phyloP scores from a whole-genome alignment of 2,113 vertebrate species.

The Cervus canadensis region DNA sequence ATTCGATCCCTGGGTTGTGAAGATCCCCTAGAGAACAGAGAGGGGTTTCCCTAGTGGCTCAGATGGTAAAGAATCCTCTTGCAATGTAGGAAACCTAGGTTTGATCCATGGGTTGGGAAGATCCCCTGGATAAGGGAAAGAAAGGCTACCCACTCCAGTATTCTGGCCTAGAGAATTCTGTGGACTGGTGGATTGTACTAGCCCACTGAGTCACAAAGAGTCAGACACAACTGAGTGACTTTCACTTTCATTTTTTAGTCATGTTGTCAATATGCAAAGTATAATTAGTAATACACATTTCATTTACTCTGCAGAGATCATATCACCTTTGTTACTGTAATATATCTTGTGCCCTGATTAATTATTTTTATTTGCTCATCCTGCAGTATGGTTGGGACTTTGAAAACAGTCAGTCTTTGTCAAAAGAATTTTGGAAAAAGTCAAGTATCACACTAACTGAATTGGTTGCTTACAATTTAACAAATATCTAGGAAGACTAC shows the following conservation, averaged over 20 bases:
- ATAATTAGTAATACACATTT: background rate
- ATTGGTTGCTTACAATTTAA: background rate
- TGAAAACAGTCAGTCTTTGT: conserved; percentile 6
- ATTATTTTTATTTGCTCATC: conserved; percentile 40
- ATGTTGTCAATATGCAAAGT: conserved; percentile 1
- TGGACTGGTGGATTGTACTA: background rate
- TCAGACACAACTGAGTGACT: background rate
- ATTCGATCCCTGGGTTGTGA: rapidly evolving
- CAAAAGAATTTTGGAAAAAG: background rate
- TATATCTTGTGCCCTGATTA: background rate
- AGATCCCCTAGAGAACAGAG: no score
- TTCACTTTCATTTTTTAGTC: background rate
- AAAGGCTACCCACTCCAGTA: background rate
- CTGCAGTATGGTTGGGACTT: background rate
- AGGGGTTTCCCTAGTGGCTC: background rate
- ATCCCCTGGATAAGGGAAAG: background rate
- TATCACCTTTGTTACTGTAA: background rate
- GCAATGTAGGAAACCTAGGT: background rate
- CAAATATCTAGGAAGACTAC: background rate
- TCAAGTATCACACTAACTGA: background rate
- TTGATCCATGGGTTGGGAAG: background rate
- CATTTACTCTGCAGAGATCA: conserved; percentile 11
- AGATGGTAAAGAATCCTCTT: background rate
- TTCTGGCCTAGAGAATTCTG: background rate
- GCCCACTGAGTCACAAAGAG: background rate